A percentile compares a stretch with the other conserved stretches of the same genome.
Evolutionary conservation across 35 echinoderm and acorn worm species (phyloP).

Genomic region (Chiridota heheva): DNA sequence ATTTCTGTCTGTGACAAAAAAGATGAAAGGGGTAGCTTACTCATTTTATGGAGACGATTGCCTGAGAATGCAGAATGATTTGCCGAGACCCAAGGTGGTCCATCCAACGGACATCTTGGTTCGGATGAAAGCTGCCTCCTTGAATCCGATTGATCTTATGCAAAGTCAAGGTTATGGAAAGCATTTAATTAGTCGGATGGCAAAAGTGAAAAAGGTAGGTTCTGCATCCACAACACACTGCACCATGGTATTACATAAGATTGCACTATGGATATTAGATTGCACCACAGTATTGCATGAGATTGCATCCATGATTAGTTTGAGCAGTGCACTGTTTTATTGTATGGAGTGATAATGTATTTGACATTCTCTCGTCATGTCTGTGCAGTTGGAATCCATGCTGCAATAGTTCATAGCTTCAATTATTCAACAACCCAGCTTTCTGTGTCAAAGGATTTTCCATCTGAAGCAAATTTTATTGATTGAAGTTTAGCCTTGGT

Average conservation of each 20-base stretch:
- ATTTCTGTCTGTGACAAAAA: neutral
- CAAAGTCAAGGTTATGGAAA: constrained; percentile 49
- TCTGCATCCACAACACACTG: neutral
- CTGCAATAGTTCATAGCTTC: no score
- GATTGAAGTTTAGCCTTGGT: no score
- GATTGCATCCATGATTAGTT: neutral
- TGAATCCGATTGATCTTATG: constrained; percentile 60
- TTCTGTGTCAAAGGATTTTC: no score
- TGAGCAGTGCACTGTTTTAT: neutral
- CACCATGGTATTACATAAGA: neutral
- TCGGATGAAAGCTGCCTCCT: constrained; percentile 54
- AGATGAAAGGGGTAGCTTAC: constrained; percentile 59
- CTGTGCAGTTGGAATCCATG: neutral
- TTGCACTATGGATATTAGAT: neutral
- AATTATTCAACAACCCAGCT: no score
- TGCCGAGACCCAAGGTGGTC: constrained; percentile 34
- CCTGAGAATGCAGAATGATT: constrained; percentile 12
- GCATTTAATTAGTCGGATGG: constrained; percentile 32
- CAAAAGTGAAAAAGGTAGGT: constrained; percentile 40
- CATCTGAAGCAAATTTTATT: no score
- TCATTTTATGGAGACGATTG: constrained; percentile 48
- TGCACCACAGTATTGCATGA: no score
- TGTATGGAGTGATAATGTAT: neutral
- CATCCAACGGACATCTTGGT: constrained; percentile 51
- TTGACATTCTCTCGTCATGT: neutral